Base-by-base conservation (phyloP, 2,113 vertebrate genomes). In the Cheilinus undulatus region DNA sequence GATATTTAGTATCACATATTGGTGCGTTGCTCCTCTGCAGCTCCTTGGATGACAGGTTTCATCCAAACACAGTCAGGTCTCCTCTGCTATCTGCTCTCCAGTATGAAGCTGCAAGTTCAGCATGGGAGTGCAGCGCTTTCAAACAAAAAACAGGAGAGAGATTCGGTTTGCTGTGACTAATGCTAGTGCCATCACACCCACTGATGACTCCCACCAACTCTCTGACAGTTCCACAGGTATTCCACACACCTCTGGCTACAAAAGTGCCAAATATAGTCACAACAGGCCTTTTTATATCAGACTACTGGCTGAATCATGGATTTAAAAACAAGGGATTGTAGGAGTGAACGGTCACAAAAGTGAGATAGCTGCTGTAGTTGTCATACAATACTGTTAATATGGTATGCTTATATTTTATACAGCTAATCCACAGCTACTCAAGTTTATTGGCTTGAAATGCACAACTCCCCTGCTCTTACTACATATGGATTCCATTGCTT, bases 41-140 rank as follows among this genome's bases (percentile, higher is more conserved):
- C 34, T 77, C 61, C 28, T 51, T 51, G 34, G 23, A 62, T 23
- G 34, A 40, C 11, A 60, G 34, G 54, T 61, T 74, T 58, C 26
- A 51, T 50, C 46, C 24, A 22, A 23, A 32, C 36, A 58, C 32
- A 77, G 64, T 51, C 61, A 30, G 56, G 54, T 54, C 46, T 53
- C 24, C 17, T 5, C 24, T 69, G 7, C 27, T 17, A 52, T 58
- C 59, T 24, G 7, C 48, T 30, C 34, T 57, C 66, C 48, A 73
- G 79, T 79, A 73, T 72, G 24, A 59, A 75, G 53, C 46, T 76
- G 83, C 54, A 38, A 53, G 56, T 59, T 66, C 46, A 43, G 43
- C 26, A 17, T 54, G 46, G 66, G 38, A 58, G 40, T 32, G 17
- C 40, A 64, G 56, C 10, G 40, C 57, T 56, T 50, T 65, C 52